A percentile compares a stretch with the other conserved stretches of the same genome.
These are phyloP conservation scores for Eciton burchellii DNA, from an alignment of 1,140 invertebrate genomes.

Conservation along the genomic window DNA sequence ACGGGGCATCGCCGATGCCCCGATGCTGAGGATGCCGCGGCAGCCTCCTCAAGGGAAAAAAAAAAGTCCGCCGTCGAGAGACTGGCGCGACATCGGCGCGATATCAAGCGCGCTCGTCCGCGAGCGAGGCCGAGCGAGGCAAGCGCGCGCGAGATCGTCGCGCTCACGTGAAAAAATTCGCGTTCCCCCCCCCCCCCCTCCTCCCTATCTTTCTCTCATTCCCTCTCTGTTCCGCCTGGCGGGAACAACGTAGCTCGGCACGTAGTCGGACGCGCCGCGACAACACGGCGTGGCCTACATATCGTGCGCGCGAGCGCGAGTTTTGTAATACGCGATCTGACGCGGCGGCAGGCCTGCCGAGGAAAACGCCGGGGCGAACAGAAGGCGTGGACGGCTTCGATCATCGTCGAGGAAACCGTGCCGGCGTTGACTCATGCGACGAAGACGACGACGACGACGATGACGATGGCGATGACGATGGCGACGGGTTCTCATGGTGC, in stretches of 20 bases:
- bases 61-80: neutral
- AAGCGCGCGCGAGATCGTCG: constrained; percentile 39
- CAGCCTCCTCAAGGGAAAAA: no score
- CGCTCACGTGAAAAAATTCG: constrained; percentile 27
- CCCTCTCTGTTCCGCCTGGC: neutral
- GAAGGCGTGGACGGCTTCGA: constrained; percentile 61
- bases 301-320: constrained; percentile 18
- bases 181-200: no score
- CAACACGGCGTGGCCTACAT: constrained; percentile 35
- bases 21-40: no score
- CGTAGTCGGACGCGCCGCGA: neutral
- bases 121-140: constrained; percentile 7
- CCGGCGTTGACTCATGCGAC: constrained; percentile 63
- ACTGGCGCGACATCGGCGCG: neutral
- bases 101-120: neutral
- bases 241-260: neutral
- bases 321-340: constrained; percentile 58
- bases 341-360: constrained; percentile 17
- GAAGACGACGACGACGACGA: no score
- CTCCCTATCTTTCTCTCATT: no score
- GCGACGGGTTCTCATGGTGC: constrained; percentile 33
- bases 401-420: constrained; percentile 64
- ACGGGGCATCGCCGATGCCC: no score
- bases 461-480: no score
- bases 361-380: constrained; percentile 9